phyloP scores from a whole-genome alignment of 2,113 vertebrate species.

The Sylvietta virens region DNA sequence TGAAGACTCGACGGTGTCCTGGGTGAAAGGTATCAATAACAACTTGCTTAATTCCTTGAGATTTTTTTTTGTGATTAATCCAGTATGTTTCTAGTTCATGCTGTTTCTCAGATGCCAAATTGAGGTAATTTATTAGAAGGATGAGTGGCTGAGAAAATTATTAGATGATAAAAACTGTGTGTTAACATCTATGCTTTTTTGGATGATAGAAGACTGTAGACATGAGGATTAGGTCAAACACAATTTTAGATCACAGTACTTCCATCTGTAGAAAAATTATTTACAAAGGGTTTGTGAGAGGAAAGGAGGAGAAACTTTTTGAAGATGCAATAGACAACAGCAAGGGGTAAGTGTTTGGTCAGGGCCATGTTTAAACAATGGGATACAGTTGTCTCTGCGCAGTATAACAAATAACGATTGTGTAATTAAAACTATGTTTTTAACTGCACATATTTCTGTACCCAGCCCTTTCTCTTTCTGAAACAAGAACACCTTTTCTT shows the following conservation, averaged over 20 bases:
- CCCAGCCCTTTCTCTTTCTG: neutral
- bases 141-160: neutral
- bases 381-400: fast-evolving
- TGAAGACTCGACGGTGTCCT: neutral
- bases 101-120: neutral
- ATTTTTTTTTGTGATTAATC: neutral
- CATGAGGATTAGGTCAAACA: neutral
- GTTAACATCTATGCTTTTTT: fast-evolving
- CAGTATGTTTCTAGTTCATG: neutral
- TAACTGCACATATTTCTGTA: neutral
- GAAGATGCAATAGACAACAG: neutral
- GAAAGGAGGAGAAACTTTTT: neutral
- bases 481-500: neutral
- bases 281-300: neutral
- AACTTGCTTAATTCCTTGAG: neutral
- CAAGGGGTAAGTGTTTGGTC: neutral
- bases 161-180: fast-evolving
- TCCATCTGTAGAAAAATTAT: neutral
- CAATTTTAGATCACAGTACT: neutral
- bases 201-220: neutral
- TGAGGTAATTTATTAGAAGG: neutral
- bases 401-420: neutral
- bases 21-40: neutral
- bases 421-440: neutral
- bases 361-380: fast-evolving